A percentile compares a stretch with the other conserved stretches of the same genome.
Evolutionary conservation across 2,113 vertebrate genomes (phyloP).

Genomic region (Chionomys nivalis): DNA sequence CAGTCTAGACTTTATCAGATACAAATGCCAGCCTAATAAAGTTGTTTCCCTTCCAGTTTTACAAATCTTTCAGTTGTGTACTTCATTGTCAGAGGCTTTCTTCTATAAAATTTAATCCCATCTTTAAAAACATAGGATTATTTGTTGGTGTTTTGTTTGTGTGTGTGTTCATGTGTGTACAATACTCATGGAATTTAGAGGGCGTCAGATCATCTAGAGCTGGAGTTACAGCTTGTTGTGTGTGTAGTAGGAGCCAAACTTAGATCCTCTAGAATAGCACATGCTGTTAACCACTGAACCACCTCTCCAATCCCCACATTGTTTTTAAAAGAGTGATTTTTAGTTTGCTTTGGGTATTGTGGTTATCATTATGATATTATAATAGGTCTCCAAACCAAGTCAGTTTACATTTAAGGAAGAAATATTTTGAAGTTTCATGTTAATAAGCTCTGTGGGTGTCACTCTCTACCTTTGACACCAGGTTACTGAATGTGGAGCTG

Average conservation of each 20-base stretch:
- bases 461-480: neutral
- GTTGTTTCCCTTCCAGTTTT: neutral
- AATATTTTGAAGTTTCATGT: neutral
- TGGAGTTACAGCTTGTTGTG: neutral
- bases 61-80: neutral
- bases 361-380: neutral
- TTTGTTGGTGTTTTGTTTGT: neutral
- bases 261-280: neutral
- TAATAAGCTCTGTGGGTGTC: neutral
- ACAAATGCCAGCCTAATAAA: neutral
- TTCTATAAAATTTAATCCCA: neutral
- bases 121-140: neutral
- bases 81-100: neutral
- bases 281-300: neutral
- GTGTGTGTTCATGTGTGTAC: neutral
- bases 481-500: neutral
- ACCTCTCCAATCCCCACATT: neutral
- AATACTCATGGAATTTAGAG: neutral
- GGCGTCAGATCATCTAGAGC: too few relatives aligned
- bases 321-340: neutral
- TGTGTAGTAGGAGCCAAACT: neutral
- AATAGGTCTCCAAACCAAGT: neutral
- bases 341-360: neutral
- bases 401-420: neutral
- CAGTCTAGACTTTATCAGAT: neutral